Conservation (phyloP, 2,113 vertebrate genomes). For the Myxocyprinus asiaticus region DNA sequence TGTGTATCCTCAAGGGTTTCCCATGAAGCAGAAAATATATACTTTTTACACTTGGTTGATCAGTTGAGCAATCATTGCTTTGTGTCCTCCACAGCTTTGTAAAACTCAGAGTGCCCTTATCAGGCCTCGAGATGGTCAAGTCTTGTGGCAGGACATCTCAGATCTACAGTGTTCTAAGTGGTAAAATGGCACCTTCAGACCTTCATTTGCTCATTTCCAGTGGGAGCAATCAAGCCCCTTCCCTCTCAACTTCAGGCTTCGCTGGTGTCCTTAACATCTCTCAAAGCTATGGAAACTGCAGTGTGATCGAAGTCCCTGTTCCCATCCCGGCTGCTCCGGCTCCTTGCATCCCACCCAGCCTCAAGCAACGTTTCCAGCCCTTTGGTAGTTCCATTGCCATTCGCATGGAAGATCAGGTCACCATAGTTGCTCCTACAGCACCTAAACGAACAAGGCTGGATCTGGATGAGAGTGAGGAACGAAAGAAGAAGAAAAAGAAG, state of each 20-base stretch:
- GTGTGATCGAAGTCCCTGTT: slow-evolving; percentile 50
- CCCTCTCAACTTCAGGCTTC: slow-evolving; percentile 60
- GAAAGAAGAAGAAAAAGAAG: slow-evolving; percentile 68
- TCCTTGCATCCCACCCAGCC: slow-evolving; percentile 64
- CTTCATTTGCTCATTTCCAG: slow-evolving; percentile 65
- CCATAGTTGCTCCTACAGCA: slow-evolving; percentile 30
- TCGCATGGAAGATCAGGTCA: slow-evolving; percentile 18
- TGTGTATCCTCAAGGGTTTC: no score
- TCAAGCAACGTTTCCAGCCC: slow-evolving; percentile 73
- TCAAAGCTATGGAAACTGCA: slow-evolving; percentile 64
- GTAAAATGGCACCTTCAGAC: slow-evolving; percentile 46
- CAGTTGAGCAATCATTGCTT: background rate
- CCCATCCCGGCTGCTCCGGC: slow-evolving; percentile 64
- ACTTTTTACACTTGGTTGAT: background rate
- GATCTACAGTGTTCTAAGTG: slow-evolving; percentile 69
- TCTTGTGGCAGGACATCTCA: slow-evolving; percentile 49
- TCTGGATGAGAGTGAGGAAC: slow-evolving; percentile 9
- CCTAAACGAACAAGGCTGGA: slow-evolving; percentile 17
- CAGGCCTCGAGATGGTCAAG: slow-evolving; percentile 66
- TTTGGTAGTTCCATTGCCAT: slow-evolving; percentile 63
- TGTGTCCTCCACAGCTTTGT: slow-evolving; percentile 59
- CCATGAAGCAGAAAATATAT: no score
- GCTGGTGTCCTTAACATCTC: slow-evolving; percentile 71
- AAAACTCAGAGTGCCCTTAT: slow-evolving; percentile 64
- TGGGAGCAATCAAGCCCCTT: background rate